phyloP scores from a whole-genome alignment of 2,888 invertebrate species.

The Epirrhoe tristata region DNA sequence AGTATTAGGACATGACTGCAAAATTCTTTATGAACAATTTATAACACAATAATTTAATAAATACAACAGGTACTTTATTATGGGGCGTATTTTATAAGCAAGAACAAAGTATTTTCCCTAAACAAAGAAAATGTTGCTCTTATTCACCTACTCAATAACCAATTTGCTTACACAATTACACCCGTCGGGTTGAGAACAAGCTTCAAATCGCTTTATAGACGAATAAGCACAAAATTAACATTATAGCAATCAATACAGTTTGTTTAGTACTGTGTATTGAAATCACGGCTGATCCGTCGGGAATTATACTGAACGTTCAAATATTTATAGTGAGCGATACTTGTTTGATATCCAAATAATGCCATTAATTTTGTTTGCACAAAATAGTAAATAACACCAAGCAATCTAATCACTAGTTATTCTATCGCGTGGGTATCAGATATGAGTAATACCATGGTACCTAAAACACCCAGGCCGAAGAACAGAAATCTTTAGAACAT shows the following conservation, averaged over 20 bases:
- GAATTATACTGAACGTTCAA: constrained; percentile 1
- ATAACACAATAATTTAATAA: too few species aligned
- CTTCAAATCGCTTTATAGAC: constrained; percentile 39
- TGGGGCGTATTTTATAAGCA: not conserved
- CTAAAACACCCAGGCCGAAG: too few species aligned
- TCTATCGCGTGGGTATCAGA: too few species aligned
- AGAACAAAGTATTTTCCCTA: not conserved
- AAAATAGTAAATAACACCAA: not conserved
- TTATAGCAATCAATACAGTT: constrained; percentile 28
- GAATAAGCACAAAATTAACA: constrained; percentile 39
- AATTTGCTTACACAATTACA: constrained; percentile 1
- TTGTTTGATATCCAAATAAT: not conserved
- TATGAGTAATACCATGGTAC: too few species aligned
- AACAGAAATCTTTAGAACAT: too few species aligned
- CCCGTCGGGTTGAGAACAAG: constrained; percentile 17
- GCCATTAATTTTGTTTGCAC: not conserved
- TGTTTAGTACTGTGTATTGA: constrained; percentile 27
- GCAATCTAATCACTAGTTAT: too few species aligned
- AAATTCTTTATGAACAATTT: too few species aligned
- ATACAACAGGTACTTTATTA: too few species aligned
- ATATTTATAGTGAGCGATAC: not conserved
- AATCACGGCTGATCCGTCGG: constrained; percentile 22
- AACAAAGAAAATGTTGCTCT: not conserved
- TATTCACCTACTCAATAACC: not conserved
- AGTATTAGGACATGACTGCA: too few species aligned